These are phyloP conservation scores for Drosophila planitibia DNA, from an alignment of 2,888 invertebrate species.

Conservation along the genomic window DNA sequence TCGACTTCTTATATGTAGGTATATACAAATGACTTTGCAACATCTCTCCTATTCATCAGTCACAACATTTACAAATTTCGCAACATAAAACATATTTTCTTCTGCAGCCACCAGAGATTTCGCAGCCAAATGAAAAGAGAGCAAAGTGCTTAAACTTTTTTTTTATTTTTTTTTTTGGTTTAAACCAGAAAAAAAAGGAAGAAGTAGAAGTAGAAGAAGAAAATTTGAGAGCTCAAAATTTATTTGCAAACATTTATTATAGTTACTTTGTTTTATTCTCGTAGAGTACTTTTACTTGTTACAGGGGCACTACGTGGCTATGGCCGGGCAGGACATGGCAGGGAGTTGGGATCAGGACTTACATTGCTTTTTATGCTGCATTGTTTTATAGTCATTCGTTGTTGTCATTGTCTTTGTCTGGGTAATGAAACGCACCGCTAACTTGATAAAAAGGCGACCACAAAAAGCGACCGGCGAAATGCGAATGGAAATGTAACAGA, in stretches of 20 bases:
- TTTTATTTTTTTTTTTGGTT: conserved; percentile 46
- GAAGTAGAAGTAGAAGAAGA: conserved; percentile 8
- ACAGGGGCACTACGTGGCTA: not conserved
- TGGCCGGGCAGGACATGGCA: not conserved
- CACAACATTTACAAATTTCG: conserved; percentile 73
- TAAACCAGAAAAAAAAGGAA: conserved; percentile 29
- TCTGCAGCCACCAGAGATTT: conserved; percentile 26
- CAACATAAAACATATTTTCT: conserved; percentile 77
- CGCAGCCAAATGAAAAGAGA: conserved; percentile 34
- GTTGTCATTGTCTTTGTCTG: conserved; percentile 38
- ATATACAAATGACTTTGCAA: conserved; percentile 25
- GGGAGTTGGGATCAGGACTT: conserved; percentile 3
- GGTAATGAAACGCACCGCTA: conserved; percentile 67
- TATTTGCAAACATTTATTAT: conserved; percentile 81
- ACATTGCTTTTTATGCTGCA: conserved; percentile 70
- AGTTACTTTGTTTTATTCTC: conserved; percentile 79
- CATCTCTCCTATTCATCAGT: conserved; percentile 61
- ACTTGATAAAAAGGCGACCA: conserved; percentile 65
- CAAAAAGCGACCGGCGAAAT: conserved; percentile 27
- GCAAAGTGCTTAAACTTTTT: conserved; percentile 75
- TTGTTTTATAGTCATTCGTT: conserved; percentile 73
- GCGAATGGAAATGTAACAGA: conserved; percentile 37
- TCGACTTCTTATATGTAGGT: not conserved
- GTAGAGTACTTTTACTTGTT: conserved; percentile 71
- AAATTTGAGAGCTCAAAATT: conserved; percentile 74